Conservation (phyloP, 1,140 invertebrate genomes). For the Pseudomyrmex pallidus region DNA sequence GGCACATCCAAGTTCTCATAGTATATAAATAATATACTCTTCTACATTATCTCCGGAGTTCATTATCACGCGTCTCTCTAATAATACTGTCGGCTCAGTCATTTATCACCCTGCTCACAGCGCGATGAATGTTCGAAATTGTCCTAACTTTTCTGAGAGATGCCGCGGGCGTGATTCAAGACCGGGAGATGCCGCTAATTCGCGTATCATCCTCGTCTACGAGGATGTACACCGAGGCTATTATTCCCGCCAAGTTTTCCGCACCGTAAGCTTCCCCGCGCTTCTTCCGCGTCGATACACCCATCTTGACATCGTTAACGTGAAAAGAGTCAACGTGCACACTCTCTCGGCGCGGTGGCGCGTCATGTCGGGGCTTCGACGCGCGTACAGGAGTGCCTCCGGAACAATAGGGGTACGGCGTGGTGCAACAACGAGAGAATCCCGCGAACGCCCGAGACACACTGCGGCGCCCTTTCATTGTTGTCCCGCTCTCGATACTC, state of each 20-base stretch:
- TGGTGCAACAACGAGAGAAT: constrained; percentile 68
- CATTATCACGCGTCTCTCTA: background rate
- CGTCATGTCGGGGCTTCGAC: constrained; percentile 49
- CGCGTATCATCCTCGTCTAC: constrained; percentile 10
- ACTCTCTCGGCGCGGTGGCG: constrained; percentile 41
- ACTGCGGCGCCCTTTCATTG: constrained; percentile 64
- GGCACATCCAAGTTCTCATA: background rate
- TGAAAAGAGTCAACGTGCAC: constrained; percentile 49
- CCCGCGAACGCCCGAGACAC: constrained; percentile 62
- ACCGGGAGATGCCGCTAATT: constrained; percentile 1
- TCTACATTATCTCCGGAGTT: constrained; percentile 19
- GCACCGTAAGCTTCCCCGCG: constrained; percentile 35
- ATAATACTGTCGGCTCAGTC: background rate
- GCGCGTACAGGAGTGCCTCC: constrained; percentile 60
- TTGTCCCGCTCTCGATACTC: constrained; percentile 68
- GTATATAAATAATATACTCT: background rate
- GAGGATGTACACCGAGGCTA: background rate
- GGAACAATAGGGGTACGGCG: constrained; percentile 62
- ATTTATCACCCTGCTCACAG: constrained; percentile 4
- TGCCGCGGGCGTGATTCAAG: background rate
- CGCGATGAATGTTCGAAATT: background rate
- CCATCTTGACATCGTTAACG: constrained; percentile 44
- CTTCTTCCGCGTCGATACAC: constrained; percentile 2
- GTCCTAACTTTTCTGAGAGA: constrained; percentile 13
- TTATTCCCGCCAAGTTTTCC: constrained; percentile 45